phyloP scores from a whole-genome alignment of 2,888 invertebrate species.

The Standfussiana lucernea region DNA sequence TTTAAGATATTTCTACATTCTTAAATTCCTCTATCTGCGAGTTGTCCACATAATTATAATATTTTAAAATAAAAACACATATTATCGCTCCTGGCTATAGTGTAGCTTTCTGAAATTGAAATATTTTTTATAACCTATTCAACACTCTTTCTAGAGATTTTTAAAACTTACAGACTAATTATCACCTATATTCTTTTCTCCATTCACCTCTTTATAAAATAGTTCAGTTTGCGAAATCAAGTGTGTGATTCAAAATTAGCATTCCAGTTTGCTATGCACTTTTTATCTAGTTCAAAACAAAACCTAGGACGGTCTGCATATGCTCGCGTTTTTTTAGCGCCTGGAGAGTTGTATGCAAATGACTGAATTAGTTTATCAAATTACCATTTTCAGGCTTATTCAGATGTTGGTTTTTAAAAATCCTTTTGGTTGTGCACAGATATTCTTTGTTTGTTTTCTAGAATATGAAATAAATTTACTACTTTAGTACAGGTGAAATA shows the following conservation, averaged over 20 bases:
- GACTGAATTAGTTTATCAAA: slow-evolving; percentile 57
- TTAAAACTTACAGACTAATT: not conserved
- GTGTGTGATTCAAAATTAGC: not conserved
- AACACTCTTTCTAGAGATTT: not conserved
- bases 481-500: slow-evolving; percentile 25
- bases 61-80: not conserved
- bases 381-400: slow-evolving; percentile 50
- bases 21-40: not conserved
- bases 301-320: slow-evolving; percentile 11
- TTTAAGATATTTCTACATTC: not conserved
- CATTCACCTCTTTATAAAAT: not conserved
- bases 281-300: slow-evolving; percentile 19
- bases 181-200: not conserved
- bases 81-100: not conserved
- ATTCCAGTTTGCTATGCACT: slow-evolving; percentile 1
- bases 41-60: not conserved
- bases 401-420: slow-evolving; percentile 23
- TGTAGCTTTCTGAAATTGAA: not conserved
- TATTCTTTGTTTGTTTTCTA: slow-evolving; percentile 34
- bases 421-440: slow-evolving; percentile 13
- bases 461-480: slow-evolving; percentile 25
- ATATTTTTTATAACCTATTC: not conserved
- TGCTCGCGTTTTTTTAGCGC: slow-evolving; percentile 35
- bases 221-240: not conserved
- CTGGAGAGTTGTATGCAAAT: slow-evolving; percentile 57